These are phyloP conservation scores for Anas bernieri DNA, from an alignment of 2,797 vertebrate species.

Conservation along the genomic window DNA sequence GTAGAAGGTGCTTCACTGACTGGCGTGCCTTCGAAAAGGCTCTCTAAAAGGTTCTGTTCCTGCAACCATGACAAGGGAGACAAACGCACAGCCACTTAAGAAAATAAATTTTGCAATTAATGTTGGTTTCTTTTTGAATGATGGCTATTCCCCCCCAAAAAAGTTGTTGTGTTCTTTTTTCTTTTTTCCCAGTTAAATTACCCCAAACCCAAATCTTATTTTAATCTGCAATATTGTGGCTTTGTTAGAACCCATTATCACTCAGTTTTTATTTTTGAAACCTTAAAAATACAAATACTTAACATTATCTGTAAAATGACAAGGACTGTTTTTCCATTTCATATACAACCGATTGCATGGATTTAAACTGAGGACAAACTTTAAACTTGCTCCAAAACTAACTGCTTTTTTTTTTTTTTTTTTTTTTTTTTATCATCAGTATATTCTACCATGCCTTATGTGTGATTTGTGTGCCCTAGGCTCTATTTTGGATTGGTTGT, in stretches of 20 bases:
- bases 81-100: background rate
- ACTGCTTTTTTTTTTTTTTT: background rate
- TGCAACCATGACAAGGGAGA: background rate
- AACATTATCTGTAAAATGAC: background rate
- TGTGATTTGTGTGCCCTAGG: background rate
- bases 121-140: background rate
- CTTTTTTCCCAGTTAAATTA: background rate
- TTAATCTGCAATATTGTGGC: background rate
- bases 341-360: background rate
- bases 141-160: background rate
- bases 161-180: background rate
- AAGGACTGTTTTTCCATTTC: conserved; percentile 24
- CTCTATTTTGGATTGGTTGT: background rate
- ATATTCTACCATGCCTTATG: conserved; percentile 3
- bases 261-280: background rate
- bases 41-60: background rate
- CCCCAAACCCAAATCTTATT: background rate
- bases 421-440: background rate
- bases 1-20: background rate
- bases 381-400: conserved; percentile 4
- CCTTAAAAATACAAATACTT: background rate
- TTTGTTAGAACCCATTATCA: background rate
- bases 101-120: background rate
- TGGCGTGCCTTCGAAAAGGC: background rate
- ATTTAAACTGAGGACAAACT: conserved; percentile 4